phyloP scores from a whole-genome alignment of 2,797 vertebrate genomes.

The Alfaro cultratus region DNA sequence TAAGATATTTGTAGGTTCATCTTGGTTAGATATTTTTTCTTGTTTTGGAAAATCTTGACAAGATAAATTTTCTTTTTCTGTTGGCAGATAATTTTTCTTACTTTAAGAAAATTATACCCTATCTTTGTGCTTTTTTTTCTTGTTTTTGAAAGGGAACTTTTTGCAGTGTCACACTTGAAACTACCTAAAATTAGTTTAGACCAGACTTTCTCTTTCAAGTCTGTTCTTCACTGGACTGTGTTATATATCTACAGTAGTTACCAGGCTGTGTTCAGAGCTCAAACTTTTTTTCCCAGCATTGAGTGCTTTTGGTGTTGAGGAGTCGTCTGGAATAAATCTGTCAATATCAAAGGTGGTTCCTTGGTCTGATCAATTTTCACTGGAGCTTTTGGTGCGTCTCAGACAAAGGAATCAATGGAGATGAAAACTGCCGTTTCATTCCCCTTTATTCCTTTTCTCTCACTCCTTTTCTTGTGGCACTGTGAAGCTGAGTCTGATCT shows the following conservation, averaged over 20 bases:
- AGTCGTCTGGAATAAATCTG: constrained; percentile 61
- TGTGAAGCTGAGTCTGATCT: constrained; percentile 66
- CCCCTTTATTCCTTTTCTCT: constrained; percentile 53
- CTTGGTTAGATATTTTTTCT: too few species aligned
- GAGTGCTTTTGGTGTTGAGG: constrained; percentile 44
- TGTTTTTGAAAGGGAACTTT: too few species aligned
- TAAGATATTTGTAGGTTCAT: too few species aligned
- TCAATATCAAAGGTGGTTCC: constrained; percentile 74
- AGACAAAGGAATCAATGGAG: constrained; percentile 71
- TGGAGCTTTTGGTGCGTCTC: constrained; percentile 58
- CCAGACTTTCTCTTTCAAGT: constrained; percentile 24
- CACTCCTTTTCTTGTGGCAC: constrained; percentile 59
- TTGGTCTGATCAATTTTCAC: constrained; percentile 73
- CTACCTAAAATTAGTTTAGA: constrained; percentile 38
- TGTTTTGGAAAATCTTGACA: too few species aligned
- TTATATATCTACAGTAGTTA: constrained; percentile 39
- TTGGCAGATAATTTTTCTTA: too few species aligned
- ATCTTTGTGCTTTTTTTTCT: too few species aligned
- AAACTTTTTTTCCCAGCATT: constrained; percentile 48
- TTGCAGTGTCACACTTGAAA: constrained; percentile 52
- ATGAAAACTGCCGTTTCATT: constrained; percentile 56
- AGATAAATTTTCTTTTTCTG: too few species aligned
- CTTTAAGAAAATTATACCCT: too few species aligned
- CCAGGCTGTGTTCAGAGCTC: constrained; percentile 56
- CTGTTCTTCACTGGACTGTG: constrained; percentile 24